Conservation (phyloP, 2,888 invertebrate genomes). For the Atherix ibis region DNA sequence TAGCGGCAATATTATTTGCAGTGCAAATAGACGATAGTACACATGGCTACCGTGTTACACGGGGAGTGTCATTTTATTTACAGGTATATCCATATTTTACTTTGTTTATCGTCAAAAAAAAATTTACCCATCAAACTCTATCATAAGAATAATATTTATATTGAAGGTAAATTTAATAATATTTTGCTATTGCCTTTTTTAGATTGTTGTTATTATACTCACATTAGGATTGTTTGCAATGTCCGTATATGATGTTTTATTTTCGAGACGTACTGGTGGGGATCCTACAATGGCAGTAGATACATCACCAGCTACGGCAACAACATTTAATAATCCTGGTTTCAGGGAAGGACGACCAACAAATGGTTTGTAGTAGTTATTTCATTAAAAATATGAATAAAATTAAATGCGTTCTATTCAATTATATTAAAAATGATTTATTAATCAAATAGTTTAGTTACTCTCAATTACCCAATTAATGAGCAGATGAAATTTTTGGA, state of each 20-base stretch:
- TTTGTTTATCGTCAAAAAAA: neutral
- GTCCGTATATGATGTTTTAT: constrained; percentile 66
- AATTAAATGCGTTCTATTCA: too few species aligned
- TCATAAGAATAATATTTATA: neutral
- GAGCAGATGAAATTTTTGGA: too few species aligned
- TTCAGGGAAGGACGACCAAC: constrained; percentile 55
- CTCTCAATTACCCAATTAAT: too few species aligned
- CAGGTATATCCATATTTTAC: constrained; percentile 40
- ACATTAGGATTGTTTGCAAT: constrained; percentile 61
- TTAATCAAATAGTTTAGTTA: too few species aligned
- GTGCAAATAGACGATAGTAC: constrained; percentile 67
- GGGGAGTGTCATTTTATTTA: constrained; percentile 76
- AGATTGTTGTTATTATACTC: constrained; percentile 64
- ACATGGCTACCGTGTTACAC: constrained; percentile 55
- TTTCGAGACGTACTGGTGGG: constrained; percentile 57
- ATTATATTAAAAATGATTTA: too few species aligned
- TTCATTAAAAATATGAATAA: too few species aligned
- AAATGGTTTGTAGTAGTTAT: constrained; percentile 26
- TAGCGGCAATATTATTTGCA: constrained; percentile 68
- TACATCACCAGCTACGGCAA: constrained; percentile 41
- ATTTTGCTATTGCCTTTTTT: constrained; percentile 24
- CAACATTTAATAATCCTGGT: constrained; percentile 75
- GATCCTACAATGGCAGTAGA: constrained; percentile 56
- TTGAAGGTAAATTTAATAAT: neutral
- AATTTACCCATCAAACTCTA: too few species aligned